Evolutionary conservation across 1,140 invertebrate genomes (phyloP).

Genomic region (Zaprionus inermis): DNA sequence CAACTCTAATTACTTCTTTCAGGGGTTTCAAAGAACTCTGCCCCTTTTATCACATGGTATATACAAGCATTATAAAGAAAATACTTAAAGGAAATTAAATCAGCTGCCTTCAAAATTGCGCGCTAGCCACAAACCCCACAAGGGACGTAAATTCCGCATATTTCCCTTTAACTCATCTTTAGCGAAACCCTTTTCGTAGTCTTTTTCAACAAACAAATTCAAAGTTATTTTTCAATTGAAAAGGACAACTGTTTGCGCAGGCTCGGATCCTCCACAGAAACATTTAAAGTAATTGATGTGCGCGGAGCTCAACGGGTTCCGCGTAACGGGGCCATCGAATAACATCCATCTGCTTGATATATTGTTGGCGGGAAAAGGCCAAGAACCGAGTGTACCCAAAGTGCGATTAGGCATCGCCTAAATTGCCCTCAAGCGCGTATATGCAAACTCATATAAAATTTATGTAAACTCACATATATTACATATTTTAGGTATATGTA

Average conservation of each 20-base stretch:
- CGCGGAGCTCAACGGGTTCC: conserved; percentile 47
- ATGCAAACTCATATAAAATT: not conserved
- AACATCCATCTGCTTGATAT: conserved; percentile 48
- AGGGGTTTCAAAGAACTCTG: not conserved
- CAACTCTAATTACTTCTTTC: not conserved
- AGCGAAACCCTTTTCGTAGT: not conserved
- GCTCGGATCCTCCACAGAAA: conserved; percentile 57
- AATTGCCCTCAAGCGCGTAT: conserved; percentile 12
- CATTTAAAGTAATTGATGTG: conserved; percentile 79
- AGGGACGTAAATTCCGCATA: conserved; percentile 48
- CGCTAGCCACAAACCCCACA: conserved; percentile 49
- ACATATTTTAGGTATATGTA: not conserved
- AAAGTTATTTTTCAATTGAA: conserved; percentile 77
- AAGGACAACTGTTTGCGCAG: conserved; percentile 21
- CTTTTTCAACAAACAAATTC: conserved; percentile 43
- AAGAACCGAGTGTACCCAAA: conserved; percentile 30
- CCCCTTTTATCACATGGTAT: not conserved
- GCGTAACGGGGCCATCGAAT: conserved; percentile 35
- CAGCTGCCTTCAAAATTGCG: conserved; percentile 50
- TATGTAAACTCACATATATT: not conserved
- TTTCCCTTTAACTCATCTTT: not conserved
- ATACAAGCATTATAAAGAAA: not conserved
- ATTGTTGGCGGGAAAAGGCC: conserved; percentile 35
- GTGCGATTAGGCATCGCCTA: conserved; percentile 33
- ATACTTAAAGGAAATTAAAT: conserved; percentile 48